Evolutionary conservation across 2,888 invertebrate species (phyloP).

Genomic region (Entomobrya multifasciata): DNA sequence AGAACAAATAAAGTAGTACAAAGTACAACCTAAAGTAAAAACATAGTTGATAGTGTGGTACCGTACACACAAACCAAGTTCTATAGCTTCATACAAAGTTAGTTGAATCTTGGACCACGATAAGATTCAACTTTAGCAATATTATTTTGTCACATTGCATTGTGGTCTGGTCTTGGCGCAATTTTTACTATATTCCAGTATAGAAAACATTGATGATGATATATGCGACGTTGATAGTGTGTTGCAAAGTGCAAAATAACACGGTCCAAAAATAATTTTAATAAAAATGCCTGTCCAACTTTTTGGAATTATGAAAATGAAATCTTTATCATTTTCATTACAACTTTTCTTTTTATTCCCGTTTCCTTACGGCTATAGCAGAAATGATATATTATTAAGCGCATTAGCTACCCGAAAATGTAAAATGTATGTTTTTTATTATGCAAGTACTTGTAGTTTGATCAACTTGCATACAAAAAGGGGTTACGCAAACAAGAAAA

Average conservation of each 20-base stretch:
- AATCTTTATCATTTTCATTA: not conserved
- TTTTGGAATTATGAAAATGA: not conserved
- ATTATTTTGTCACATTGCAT: slow-evolving; percentile 72
- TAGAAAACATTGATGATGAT: not conserved
- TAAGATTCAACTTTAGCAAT: slow-evolving; percentile 65
- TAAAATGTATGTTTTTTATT: no score
- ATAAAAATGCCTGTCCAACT: not conserved
- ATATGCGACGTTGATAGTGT: not conserved
- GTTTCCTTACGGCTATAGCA: not conserved
- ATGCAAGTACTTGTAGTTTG: not conserved
- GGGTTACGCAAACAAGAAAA: no score
- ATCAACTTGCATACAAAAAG: not conserved
- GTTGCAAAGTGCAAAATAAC: not conserved
- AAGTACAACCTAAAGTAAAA: not conserved
- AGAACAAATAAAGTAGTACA: slow-evolving; percentile 11
- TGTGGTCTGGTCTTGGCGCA: slow-evolving; percentile 46
- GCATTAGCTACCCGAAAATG: not conserved
- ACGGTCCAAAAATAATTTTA: not conserved
- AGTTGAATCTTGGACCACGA: slow-evolving; percentile 11
- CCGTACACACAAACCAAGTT: slow-evolving; percentile 17
- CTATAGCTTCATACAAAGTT: not conserved
- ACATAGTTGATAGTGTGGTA: not conserved
- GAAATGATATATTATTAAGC: not conserved
- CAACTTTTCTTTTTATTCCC: not conserved
- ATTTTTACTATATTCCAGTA: slow-evolving; percentile 4